Base-by-base conservation (phyloP, 2,888 invertebrate species). In the Saturnia pavonia region DNA sequence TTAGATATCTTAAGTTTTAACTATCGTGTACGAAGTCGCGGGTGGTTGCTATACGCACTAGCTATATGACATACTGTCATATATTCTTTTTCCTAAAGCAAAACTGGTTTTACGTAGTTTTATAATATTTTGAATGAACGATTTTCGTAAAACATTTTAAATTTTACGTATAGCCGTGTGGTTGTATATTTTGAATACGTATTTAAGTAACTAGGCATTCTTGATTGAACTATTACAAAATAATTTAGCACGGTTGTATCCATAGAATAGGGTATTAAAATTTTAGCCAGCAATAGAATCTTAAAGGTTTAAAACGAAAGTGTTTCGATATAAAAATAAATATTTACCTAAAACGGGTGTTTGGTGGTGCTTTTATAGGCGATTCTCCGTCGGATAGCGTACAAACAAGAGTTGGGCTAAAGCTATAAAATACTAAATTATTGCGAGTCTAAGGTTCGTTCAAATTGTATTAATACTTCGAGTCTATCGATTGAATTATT, bases 381-480 rank as follows among this genome's bases (percentile, higher is more conserved):
- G 73, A 80, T 82, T 78, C 77, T 72, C 76, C 72, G 66, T 75
- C 70, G 74, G 76, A 80, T 81, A 78, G 78, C 74, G 74, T 78
- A 78, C 72, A 72, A 75, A 72, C 72, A 76, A 78, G 76, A 73
- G 74, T 77, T 74, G 71, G 74, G 76, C 72, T 74, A 75, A 70
- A 70, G 76, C 76, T 77, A 80, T 82, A 80, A 82, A 81, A 81
- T 75, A 77, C 74, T 77, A 78, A 80, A 80, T 79, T 78, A 79
- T 79, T 73, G 74, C 77, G 71, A 73, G 71, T 45, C 71, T 75
- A 74, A 67, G 70, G 75, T 67, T 75, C 73, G 72, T 74, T 76
- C 75, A 71, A 72, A 74, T 70, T 74, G 74, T 77, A 75, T 77
- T 76, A 74, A 75, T 76, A 75, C 72, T 72, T 69, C 70, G 70